These are phyloP conservation scores for Spea hammondii DNA, from an alignment of 2,797 vertebrate genomes.

Conservation along the genomic window DNA sequence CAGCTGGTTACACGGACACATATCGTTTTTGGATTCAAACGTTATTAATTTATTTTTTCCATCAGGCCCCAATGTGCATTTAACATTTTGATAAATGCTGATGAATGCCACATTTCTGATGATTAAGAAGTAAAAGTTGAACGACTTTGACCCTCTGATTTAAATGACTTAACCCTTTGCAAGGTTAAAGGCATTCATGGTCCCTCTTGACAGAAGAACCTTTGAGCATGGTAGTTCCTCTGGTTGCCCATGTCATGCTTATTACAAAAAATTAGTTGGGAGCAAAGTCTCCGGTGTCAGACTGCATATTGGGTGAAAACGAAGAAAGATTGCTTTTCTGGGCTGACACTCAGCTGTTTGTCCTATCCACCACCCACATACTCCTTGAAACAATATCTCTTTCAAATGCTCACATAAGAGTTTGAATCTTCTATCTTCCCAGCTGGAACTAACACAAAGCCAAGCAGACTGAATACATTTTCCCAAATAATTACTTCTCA, in stretches of 20 bases:
- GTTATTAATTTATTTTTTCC: constrained; percentile 67
- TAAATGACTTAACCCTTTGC: constrained; percentile 57
- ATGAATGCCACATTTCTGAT: constrained; percentile 57
- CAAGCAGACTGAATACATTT: constrained; percentile 57
- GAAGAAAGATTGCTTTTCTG: constrained; percentile 64
- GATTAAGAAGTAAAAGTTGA: constrained; percentile 43
- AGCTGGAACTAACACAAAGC: constrained; percentile 58
- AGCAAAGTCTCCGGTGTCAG: constrained; percentile 66
- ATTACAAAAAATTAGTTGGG: constrained; percentile 63
- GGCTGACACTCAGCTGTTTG: constrained; percentile 67
- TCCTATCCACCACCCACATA: constrained; percentile 68
- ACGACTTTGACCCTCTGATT: constrained; percentile 58
- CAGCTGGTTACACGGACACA: constrained; percentile 66
- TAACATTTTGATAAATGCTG: constrained; percentile 58
- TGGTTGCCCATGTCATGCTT: constrained; percentile 63
- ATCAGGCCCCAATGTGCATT: constrained; percentile 65
- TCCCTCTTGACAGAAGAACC: constrained; percentile 63
- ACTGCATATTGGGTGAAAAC: constrained; percentile 58
- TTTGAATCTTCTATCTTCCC: constrained; percentile 65
- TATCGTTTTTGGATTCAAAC: constrained; percentile 11
- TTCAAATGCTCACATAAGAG: constrained; percentile 68
- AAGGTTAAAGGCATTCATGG: constrained; percentile 61
- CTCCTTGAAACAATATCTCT: constrained; percentile 72
- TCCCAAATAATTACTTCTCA: constrained; percentile 18
- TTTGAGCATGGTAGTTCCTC: constrained; percentile 70